These are phyloP conservation scores for Trachops cirrhosus DNA, from an alignment of 2,797 vertebrate species.

Conservation along the genomic window DNA sequence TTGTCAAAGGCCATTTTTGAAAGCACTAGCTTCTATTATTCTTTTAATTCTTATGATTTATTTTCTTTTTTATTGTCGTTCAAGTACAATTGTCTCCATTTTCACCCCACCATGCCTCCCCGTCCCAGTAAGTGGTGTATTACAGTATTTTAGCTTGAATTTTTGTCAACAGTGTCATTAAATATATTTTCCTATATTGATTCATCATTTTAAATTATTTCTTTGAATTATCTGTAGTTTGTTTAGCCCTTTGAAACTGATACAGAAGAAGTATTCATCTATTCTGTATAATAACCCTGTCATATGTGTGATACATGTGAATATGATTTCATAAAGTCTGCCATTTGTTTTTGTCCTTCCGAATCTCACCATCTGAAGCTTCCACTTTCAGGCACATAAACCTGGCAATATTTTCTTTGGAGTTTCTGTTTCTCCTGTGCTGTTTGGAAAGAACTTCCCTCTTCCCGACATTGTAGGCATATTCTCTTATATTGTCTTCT, in stretches of 20 bases:
- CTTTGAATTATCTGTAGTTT: neutral
- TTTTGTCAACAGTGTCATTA: neutral
- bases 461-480: neutral
- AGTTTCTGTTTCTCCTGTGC: neutral
- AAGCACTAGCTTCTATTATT: neutral
- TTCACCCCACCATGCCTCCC: no score
- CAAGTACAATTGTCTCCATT: no score
- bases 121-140: neutral
- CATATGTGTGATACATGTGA: neutral
- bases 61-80: neutral
- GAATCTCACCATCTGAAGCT: neutral
- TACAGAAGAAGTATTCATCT: neutral
- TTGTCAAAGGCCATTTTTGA: neutral
- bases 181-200: neutral
- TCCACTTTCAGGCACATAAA: neutral
- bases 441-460: neutral
- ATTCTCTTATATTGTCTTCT: neutral
- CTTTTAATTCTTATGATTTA: neutral
- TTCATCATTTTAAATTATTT: neutral
- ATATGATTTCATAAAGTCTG: neutral
- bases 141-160: neutral
- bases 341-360: neutral
- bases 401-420: neutral
- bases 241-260: neutral
- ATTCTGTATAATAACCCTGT: neutral